These are phyloP conservation scores for Fulmarus glacialis DNA, from an alignment of 2,113 vertebrate species.

Conservation along the genomic window DNA sequence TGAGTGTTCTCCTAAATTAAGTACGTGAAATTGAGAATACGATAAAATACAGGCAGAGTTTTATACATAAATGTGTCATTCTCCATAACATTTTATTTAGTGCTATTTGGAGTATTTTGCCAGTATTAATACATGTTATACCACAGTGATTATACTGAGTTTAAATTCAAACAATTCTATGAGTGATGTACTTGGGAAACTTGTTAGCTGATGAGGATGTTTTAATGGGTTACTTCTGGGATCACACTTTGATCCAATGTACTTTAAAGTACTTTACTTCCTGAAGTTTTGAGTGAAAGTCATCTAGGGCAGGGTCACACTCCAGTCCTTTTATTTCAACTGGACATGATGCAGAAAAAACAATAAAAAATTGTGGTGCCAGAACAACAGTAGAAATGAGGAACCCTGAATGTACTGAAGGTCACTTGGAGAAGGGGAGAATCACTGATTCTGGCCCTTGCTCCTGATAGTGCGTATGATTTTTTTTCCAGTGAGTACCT, in stretches of 20 bases:
- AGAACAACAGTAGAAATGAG: not conserved
- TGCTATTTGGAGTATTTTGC: not conserved
- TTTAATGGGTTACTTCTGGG: not conserved
- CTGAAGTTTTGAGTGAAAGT: not conserved
- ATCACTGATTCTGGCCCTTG: not conserved
- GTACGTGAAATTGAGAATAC: not conserved
- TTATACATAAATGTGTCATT: not conserved
- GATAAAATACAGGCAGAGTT: not conserved
- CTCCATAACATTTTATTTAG: not conserved
- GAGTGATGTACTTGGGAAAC: not conserved
- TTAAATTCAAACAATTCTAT: not conserved
- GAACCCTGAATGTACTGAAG: not conserved
- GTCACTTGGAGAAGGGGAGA: not conserved
- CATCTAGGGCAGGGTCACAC: not conserved
- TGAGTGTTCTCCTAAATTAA: not conserved
- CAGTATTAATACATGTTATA: not conserved
- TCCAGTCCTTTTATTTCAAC: not conserved
- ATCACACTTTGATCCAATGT: not conserved
- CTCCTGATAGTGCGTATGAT: not conserved
- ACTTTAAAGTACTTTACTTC: not conserved
- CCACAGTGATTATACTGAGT: not conserved
- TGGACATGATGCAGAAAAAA: not conserved
- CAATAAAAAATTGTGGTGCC: rapidly evolving
- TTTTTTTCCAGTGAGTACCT: not conserved
- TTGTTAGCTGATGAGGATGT: not conserved